Conservation (phyloP, 2,797 vertebrate genomes). For the Xiphorhynchus erythropygius region DNA sequence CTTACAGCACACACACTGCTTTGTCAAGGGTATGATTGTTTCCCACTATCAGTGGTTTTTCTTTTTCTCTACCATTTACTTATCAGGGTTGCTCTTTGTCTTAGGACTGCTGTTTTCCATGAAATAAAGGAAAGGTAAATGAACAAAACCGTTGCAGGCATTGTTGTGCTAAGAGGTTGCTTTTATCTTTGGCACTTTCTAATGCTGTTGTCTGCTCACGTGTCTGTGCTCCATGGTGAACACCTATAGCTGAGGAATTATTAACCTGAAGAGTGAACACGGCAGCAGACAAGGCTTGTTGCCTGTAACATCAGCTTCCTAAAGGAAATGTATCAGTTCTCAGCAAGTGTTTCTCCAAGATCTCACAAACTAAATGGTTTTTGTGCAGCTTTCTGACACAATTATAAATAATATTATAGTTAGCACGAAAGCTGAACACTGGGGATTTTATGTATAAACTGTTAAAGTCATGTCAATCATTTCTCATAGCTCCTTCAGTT, state of each 20-base stretch:
- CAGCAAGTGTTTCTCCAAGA: background rate
- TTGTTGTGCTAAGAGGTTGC: background rate
- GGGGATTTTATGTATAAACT: background rate
- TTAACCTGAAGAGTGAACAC: background rate
- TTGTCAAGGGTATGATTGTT: background rate
- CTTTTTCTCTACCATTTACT: background rate
- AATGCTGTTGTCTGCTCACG: background rate
- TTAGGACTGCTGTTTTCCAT: background rate
- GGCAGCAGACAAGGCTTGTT: background rate
- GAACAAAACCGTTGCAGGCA: background rate
- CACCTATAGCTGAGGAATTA: background rate
- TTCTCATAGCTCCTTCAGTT: background rate
- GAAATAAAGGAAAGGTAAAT: background rate
- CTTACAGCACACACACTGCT: background rate
- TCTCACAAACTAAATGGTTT: background rate
- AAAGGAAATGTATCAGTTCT: background rate
- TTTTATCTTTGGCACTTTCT: background rate
- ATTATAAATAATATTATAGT: background rate
- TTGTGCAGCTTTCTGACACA: background rate
- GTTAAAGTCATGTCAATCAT: background rate
- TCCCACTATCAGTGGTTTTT: background rate
- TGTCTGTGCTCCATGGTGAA: background rate
- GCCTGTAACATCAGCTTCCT: background rate
- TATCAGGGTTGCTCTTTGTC: background rate
- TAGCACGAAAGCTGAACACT: background rate